These are phyloP conservation scores for Clarias laeviceps DNA, from an alignment of 2,797 vertebrate genomes.

Conservation along the genomic window DNA sequence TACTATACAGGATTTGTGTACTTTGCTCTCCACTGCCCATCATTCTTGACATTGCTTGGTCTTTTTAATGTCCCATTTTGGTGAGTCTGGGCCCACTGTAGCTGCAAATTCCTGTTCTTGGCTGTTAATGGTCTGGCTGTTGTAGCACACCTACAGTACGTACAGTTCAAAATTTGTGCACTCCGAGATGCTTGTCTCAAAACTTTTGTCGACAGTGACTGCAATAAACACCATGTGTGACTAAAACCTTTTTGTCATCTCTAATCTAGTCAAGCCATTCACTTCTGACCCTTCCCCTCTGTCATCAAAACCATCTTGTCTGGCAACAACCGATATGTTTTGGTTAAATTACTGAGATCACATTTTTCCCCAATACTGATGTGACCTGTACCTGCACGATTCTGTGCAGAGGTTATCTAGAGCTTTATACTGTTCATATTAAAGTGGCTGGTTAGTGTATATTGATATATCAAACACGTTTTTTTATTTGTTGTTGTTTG, in stretches of 20 bases:
- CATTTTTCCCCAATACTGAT: neutral
- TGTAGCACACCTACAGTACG: too few species aligned
- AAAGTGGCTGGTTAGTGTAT: slow-evolving; percentile 13
- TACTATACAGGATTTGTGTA: too few species aligned
- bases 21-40: too few species aligned
- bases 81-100: neutral
- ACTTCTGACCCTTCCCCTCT: neutral
- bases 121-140: neutral
- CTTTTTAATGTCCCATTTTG: neutral
- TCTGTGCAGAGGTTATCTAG: neutral
- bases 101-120: neutral
- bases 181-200: neutral
- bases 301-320: neutral
- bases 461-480: neutral
- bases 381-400: neutral
- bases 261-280: neutral
- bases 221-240: neutral
- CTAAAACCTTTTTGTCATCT: neutral
- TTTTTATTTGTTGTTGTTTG: neutral
- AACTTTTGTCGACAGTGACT: neutral
- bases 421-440: neutral
- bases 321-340: neutral
- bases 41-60: neutral
- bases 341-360: neutral
- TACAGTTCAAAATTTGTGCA: neutral